Evolutionary conservation across 1,140 invertebrate genomes (phyloP).

Genomic region (Lysiphlebus fabarum): DNA sequence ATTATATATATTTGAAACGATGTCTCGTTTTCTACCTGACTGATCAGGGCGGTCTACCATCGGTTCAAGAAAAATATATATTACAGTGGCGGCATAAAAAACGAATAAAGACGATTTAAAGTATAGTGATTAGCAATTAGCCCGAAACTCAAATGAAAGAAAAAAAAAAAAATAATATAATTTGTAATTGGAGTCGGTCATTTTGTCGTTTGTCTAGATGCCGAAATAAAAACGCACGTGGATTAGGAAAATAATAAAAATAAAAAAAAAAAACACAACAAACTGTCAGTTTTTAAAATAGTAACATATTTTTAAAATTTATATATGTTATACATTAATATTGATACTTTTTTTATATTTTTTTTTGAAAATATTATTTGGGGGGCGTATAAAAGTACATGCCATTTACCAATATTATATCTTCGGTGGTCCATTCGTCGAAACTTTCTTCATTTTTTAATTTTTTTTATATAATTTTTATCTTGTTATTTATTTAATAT

Average conservation of each 20-base stretch:
- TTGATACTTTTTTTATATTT: too few relatives aligned
- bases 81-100: constrained; percentile 7
- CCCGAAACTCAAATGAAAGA: constrained; percentile 20
- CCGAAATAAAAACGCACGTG: neutral
- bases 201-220: constrained; percentile 17
- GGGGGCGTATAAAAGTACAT: neutral
- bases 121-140: constrained; percentile 42
- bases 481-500: neutral
- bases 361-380: too few relatives aligned
- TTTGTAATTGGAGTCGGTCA: neutral
- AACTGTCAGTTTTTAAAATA: too few relatives aligned
- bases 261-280: too few relatives aligned
- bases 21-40: constrained; percentile 19
- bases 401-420: too few relatives aligned
- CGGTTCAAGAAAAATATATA: neutral
- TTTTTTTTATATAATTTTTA: neutral
- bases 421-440: constrained; percentile 20
- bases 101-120: constrained; percentile 11
- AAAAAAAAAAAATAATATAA: too few relatives aligned
- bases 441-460: constrained; percentile 12
- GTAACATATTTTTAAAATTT: too few relatives aligned
- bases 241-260: too few relatives aligned
- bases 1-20: neutral
- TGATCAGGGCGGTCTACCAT: constrained; percentile 21
- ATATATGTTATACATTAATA: too few relatives aligned